These are phyloP conservation scores for Tetraneura akinire DNA, from an alignment of 1,140 invertebrate species.

Conservation along the genomic window DNA sequence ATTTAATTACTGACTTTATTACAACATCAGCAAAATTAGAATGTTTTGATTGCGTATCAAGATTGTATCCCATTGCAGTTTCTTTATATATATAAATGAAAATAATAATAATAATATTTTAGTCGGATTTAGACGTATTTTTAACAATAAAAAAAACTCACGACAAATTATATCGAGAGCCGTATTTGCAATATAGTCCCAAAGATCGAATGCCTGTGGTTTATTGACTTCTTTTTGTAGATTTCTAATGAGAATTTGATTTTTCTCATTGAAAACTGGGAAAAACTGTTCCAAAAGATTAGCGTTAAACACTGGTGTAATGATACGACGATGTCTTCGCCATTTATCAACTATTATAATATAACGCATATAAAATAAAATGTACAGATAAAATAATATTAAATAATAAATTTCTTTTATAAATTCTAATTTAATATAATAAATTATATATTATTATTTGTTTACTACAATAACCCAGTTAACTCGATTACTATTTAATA, in stretches of 20 bases:
- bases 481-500: too few relatives aligned
- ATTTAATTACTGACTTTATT: slow-evolving; percentile 52
- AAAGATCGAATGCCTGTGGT: slow-evolving; percentile 54
- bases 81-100: slow-evolving; percentile 66
- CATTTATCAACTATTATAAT: slow-evolving; percentile 59
- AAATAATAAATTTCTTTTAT: too few relatives aligned
- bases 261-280: slow-evolving; percentile 74
- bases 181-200: slow-evolving; percentile 66
- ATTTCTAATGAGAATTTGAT: slow-evolving; percentile 62
- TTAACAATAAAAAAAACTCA: slow-evolving; percentile 58
- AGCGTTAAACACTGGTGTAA: slow-evolving; percentile 82
- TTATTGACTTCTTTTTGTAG: slow-evolving; percentile 53
- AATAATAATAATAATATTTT: background rate
- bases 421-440: too few relatives aligned
- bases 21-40: slow-evolving; percentile 54
- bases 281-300: slow-evolving; percentile 77
- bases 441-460: too few relatives aligned
- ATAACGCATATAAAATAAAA: too few relatives aligned
- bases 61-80: slow-evolving; percentile 79
- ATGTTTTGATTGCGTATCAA: slow-evolving; percentile 73
- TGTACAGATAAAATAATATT: too few relatives aligned
- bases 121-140: background rate
- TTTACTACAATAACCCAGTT: too few relatives aligned
- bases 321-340: slow-evolving; percentile 66
- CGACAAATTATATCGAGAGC: slow-evolving; percentile 83